These are phyloP conservation scores for Drosophila villosipedis DNA, from an alignment of 2,888 invertebrate species.

Conservation along the genomic window DNA sequence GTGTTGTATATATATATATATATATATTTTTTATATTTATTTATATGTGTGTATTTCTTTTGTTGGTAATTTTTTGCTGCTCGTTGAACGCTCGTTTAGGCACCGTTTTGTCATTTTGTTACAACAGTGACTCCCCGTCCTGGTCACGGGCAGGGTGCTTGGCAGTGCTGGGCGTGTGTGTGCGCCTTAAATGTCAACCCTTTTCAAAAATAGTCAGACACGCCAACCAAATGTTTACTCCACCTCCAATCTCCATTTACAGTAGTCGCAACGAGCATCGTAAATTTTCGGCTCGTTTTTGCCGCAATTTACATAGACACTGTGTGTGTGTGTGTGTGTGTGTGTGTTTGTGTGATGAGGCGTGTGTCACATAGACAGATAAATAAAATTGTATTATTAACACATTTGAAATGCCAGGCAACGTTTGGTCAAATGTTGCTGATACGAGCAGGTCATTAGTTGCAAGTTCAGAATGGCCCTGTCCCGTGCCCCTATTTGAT, in stretches of 20 bases:
- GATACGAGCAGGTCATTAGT: slow-evolving; percentile 46
- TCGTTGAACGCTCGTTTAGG: slow-evolving; percentile 73
- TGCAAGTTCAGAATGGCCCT: slow-evolving; percentile 16
- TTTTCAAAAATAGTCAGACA: slow-evolving; percentile 73
- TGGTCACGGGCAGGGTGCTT: not conserved
- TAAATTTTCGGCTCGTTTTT: slow-evolving; percentile 71
- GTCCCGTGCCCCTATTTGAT: not conserved
- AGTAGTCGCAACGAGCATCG: slow-evolving; percentile 51
- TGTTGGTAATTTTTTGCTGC: slow-evolving; percentile 63
- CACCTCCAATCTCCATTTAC: slow-evolving; percentile 8
- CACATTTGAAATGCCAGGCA: slow-evolving; percentile 70
- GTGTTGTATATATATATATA: not conserved
- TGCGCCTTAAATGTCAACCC: slow-evolving; percentile 69
- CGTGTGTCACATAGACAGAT: slow-evolving; percentile 42
- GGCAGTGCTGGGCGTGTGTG: slow-evolving; percentile 43
- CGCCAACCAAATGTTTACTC: slow-evolving; percentile 30
- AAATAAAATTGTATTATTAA: slow-evolving; percentile 79
- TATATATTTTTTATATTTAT: slow-evolving; percentile 14
- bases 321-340: not conserved
- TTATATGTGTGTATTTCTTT: slow-evolving; percentile 26
- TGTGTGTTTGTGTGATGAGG: slow-evolving; percentile 9
- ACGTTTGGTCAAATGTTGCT: slow-evolving; percentile 75
- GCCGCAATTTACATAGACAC: slow-evolving; percentile 42
- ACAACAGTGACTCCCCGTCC: slow-evolving; percentile 23
- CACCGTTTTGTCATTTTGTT: slow-evolving; percentile 76